Conservation (phyloP, 2,113 vertebrate species). For the Dromiciops gliroides region DNA sequence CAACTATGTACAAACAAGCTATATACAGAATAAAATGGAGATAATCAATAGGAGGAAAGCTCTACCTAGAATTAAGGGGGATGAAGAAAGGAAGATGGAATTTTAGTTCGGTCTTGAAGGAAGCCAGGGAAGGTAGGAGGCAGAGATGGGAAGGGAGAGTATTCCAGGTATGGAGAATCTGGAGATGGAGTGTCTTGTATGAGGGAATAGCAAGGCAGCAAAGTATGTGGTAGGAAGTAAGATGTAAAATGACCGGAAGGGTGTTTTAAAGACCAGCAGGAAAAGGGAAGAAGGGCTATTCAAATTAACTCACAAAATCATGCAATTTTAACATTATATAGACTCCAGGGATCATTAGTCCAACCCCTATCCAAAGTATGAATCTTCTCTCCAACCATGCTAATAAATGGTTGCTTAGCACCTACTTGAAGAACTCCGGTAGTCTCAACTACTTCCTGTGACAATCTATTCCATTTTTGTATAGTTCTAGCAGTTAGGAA, state of each 20-base stretch:
- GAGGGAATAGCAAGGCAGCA: neutral
- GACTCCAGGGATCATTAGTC: neutral
- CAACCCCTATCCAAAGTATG: neutral
- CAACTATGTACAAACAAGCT: neutral
- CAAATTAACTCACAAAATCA: neutral
- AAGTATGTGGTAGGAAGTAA: neutral
- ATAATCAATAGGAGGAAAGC: neutral
- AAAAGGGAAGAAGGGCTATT: neutral
- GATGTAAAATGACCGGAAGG: neutral
- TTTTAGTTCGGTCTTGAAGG: neutral
- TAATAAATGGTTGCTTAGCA: no score
- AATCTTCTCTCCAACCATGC: no score
- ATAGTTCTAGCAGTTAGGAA: neutral
- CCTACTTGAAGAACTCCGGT: neutral
- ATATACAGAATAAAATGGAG: neutral
- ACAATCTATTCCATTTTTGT: neutral
- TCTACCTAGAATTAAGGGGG: neutral
- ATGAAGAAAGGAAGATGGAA: neutral
- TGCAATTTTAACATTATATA: neutral
- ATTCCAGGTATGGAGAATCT: neutral
- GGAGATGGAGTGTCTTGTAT: neutral
- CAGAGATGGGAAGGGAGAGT: neutral
- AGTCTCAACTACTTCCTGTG: neutral
- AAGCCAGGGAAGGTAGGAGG: neutral
- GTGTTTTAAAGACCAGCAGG: neutral